These are phyloP conservation scores for Hylomyscus alleni DNA, from an alignment of 2,797 vertebrate genomes.

Conservation along the genomic window DNA sequence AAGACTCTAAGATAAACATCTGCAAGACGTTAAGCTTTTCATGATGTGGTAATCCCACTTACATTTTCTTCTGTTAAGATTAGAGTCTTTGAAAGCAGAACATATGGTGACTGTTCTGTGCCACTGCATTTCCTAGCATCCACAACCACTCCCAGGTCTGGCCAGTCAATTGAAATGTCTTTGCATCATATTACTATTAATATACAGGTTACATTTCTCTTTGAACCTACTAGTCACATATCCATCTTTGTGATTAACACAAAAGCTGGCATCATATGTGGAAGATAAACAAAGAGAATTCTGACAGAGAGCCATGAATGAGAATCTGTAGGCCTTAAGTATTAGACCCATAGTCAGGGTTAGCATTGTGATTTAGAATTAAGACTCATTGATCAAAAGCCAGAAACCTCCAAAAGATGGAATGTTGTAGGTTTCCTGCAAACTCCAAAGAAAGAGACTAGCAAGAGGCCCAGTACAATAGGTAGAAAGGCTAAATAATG, in stretches of 20 bases:
- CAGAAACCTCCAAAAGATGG: background rate
- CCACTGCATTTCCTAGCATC: background rate
- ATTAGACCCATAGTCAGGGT: background rate
- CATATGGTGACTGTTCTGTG: conserved; percentile 75
- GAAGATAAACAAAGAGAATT: background rate
- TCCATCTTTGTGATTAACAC: conserved; percentile 48
- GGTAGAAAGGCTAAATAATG: background rate
- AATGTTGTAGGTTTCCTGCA: background rate
- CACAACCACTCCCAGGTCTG: conserved; percentile 72
- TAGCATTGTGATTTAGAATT: background rate
- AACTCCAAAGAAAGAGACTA: background rate
- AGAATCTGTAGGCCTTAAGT: background rate
- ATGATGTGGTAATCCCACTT: conserved; percentile 81
- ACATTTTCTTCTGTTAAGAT: conserved; percentile 70
- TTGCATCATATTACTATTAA: conserved; percentile 65
- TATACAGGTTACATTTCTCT: conserved; percentile 71
- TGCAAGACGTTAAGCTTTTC: conserved; percentile 77
- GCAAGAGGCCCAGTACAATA: background rate
- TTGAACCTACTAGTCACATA: conserved; percentile 66
- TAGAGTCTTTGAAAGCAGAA: conserved; percentile 79
- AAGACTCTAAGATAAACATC: conserved; percentile 77
- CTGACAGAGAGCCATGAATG: background rate
- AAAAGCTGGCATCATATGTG: conserved; percentile 37
- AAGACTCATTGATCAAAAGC: background rate
- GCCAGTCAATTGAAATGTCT: conserved; percentile 70